phyloP scores from a whole-genome alignment of 2,113 vertebrate genomes.

The Hoplias malabaricus region DNA sequence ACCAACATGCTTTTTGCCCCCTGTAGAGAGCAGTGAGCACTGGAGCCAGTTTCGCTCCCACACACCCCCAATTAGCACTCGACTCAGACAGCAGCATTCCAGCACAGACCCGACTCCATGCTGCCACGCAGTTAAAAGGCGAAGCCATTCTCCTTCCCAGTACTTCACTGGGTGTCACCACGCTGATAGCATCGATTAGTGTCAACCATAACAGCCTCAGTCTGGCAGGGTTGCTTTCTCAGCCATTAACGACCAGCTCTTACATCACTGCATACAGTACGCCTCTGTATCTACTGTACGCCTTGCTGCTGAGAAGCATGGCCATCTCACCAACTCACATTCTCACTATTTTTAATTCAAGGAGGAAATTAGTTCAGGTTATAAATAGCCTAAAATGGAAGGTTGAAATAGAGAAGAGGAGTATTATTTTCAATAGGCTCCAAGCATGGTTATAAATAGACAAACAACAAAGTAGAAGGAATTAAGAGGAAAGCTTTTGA shows the following conservation, averaged over 20 bases:
- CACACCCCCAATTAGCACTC: slow-evolving; percentile 3
- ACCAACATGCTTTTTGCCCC: background rate
- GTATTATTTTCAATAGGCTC: background rate
- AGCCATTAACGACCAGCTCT: background rate
- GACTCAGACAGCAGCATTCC: slow-evolving; percentile 2
- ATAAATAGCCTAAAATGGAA: background rate
- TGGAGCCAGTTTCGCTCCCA: background rate
- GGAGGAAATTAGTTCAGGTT: background rate
- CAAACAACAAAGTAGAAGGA: background rate
- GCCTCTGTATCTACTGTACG: background rate
- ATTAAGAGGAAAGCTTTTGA: background rate
- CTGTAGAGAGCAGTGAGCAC: background rate
- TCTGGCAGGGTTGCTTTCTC: background rate
- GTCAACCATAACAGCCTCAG: slow-evolving; percentile 18
- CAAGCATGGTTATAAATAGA: background rate
- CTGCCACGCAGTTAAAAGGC: background rate
- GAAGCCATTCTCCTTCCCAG: background rate
- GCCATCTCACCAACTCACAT: background rate
- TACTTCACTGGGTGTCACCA: background rate
- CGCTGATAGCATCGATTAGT: slow-evolving; percentile 23
- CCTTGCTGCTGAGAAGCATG: background rate
- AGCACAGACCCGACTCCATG: slow-evolving; percentile 12
- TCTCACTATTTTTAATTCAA: background rate
- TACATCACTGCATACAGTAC: background rate
- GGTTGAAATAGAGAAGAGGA: background rate